Base-by-base conservation (phyloP, 2,797 vertebrate species). In the Poeciliopsis paucimaculata region DNA sequence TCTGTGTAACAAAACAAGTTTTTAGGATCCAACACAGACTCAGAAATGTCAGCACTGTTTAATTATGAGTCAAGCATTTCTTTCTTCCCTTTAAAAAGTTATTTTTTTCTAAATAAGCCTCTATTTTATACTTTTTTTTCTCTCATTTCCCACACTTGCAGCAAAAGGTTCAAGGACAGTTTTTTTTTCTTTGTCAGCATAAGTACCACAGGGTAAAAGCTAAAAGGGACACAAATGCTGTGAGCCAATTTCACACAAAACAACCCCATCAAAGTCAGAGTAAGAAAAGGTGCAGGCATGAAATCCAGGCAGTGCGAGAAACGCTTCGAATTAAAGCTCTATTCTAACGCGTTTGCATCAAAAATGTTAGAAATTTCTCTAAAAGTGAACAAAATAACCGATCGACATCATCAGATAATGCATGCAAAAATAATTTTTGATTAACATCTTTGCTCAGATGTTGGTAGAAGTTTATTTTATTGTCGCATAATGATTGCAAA, bases 391-490 rank as follows among this genome's bases (percentile, higher is more conserved):
- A 64, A 70, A 7, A 64, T 66, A 53, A 83, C 76, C 81, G 62
- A 82, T 31, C 57, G 31, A 34, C 68, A 46, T 79, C 75, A 71
- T 77, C 49, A 77, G 80, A 78, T 8, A 51, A 72, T 3, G 26
- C 60, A 45, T 72, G 2, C 70, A 75, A 88, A 53, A 15, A 66
- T 81, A 34, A 34, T 39, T 64, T 13, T 84, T 87, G 80, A 75
- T 77, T 84, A 72, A 18, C 5, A 34, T 78, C 71, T 82, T 53
- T 28, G 7, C 49, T 73, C 83, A 77, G 76, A 87, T 80, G 68
- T 89, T 77, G 82, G 0, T 4, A 78, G 51, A 26, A 78, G 34
- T 82, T 41, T 43, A n/a, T 60, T 39, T 46, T 68, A 57, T 75
- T 84, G 31, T 1, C 66, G 66, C 47, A 0, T 5, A 11, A 71